A percentile compares a stretch with the other conserved stretches of the same genome.
Conservation (phyloP, 2,113 vertebrate genomes). For the Theristicus caerulescens region DNA sequence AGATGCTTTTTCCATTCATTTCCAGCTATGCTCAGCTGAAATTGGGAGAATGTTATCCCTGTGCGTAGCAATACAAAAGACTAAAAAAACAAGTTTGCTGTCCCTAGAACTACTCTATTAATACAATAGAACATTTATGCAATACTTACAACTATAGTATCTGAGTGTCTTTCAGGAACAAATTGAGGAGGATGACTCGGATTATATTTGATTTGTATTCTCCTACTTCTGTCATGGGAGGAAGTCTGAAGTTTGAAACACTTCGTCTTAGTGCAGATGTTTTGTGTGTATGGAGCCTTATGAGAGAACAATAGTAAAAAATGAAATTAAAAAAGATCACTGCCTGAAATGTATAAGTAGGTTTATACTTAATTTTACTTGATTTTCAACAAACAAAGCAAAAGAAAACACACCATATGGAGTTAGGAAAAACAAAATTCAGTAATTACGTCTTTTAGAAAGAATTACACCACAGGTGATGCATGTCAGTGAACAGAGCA, state of each 20-base stretch:
- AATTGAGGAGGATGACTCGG: neutral
- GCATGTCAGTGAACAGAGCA: neutral
- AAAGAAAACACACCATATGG: neutral
- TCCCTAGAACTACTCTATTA: neutral
- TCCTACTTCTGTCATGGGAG: neutral
- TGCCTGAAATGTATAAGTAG: neutral
- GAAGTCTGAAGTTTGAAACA: neutral
- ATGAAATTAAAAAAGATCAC: neutral
- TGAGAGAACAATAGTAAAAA: neutral
- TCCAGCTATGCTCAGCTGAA: neutral
- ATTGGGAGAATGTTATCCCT: neutral
- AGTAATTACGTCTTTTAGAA: neutral
- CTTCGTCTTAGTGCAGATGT: neutral
- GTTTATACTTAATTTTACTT: neutral
- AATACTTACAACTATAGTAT: neutral
- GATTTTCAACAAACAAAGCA: neutral
- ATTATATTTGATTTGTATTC: neutral
- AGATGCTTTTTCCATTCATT: neutral
- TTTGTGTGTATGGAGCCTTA: neutral
- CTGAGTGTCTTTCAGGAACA: neutral
- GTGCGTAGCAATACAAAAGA: neutral
- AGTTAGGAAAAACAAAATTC: neutral
- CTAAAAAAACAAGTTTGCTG: neutral
- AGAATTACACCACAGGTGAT: neutral
- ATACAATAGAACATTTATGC: neutral